Evolutionary conservation across 1,140 invertebrate genomes (phyloP).

Genomic region (Zaprionus africanus): DNA sequence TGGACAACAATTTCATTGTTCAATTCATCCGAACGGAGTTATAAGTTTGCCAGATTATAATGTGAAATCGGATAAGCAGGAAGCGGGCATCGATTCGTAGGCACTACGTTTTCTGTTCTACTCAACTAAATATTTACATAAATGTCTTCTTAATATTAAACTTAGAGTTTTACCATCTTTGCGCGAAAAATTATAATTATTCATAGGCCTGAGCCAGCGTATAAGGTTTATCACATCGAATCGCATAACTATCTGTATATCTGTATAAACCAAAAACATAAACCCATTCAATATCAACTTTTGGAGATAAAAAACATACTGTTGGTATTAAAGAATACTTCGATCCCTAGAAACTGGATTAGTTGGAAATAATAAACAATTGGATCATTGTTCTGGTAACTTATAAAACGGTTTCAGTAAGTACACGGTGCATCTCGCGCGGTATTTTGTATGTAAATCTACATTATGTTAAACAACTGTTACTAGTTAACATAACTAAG

Average conservation of each 20-base stretch:
- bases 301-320: neutral
- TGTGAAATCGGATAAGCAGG: slow-evolving; percentile 31
- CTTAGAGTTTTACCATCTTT: neutral
- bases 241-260: slow-evolving; percentile 13
- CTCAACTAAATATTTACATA: neutral
- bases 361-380: neutral
- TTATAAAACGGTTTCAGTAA: neutral
- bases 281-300: neutral
- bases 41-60: neutral
- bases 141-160: neutral
- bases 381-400: neutral
- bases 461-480: neutral
- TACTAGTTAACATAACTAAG: slow-evolving; percentile 3
- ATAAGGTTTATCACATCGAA: slow-evolving; percentile 45
- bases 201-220: slow-evolving; percentile 15
- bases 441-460: neutral
- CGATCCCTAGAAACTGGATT: neutral
- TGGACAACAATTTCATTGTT: slow-evolving; percentile 25
- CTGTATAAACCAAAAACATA: slow-evolving; percentile 9
- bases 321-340: neutral
- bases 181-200: slow-evolving; percentile 13
- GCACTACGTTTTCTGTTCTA: slow-evolving; percentile 28
- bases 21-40: neutral
- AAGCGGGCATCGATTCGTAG: slow-evolving; percentile 45
- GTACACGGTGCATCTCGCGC: neutral